Base-by-base conservation (phyloP, 2,888 invertebrate genomes). In the Epistrophe eligans region DNA sequence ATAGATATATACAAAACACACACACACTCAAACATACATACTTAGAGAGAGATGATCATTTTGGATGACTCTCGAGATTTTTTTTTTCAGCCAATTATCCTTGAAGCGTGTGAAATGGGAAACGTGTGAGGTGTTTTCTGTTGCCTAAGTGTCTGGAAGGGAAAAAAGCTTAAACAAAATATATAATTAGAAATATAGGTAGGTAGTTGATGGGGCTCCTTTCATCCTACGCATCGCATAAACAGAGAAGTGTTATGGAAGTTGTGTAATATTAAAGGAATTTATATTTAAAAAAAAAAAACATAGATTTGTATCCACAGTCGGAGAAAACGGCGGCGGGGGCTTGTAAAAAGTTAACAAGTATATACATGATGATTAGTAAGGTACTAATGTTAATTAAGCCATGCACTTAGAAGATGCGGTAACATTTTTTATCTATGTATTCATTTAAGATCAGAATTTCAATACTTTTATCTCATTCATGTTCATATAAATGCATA, bases 91-190 rank as follows among this genome's bases (percentile, higher is more conserved):
- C 77, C 84, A 80, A 84, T 84, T 84, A 84, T 84, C 81, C 80
- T 84, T 84, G 81, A 84, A 76, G 72, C 77, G 76, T 80, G 77
- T 73, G 72, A 84, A 80, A 80, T 62, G 76, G 48, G 67, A 84
- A 72, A 43, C 52, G 79, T 48, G 77, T 66, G 72, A 81, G 80
- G 77, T 72, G 81, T 72, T 66, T 55, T 84, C 52, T 45, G 81
- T 28, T 81, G 84, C 84, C 84, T 70, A 84, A 84, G 81, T 80
- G 84, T 84, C 84, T 84, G 84, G 72, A 84, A 84, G 24, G 38
- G 17, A 52, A 43, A 40, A 79, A 55, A 57, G 50, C 60, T 50
- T 35, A 48, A 70, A 55, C 57, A 48, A 57, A 28, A 35, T 8
- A 70, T 40, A 72, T 40, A 24, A 71, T 76, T 48, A 43, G 50